Evolutionary conservation across 2,797 vertebrate genomes (phyloP).

Genomic region (Malacoraja senta): DNA sequence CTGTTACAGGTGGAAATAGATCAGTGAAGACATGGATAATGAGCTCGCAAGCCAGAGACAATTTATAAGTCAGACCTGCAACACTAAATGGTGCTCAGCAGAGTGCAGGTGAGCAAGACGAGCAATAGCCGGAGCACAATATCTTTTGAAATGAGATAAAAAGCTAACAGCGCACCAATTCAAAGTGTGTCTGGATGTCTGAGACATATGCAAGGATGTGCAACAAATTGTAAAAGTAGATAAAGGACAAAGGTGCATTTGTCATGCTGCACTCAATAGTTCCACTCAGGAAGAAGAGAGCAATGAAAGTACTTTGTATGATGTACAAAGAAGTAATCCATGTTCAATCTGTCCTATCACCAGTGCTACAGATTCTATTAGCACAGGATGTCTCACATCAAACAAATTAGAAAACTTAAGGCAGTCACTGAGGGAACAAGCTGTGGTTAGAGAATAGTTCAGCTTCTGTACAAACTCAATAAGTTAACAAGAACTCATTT

Average conservation of each 20-base stretch:
- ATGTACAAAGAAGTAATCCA: not conserved
- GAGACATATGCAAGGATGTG: not conserved
- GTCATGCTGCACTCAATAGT: not conserved
- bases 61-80: not conserved
- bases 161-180: not conserved
- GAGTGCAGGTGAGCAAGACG: not conserved
- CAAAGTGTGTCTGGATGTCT: not conserved
- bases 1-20: not conserved
- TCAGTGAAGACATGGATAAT: not conserved
- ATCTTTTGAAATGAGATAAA: constrained; percentile 3
- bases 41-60: not conserved
- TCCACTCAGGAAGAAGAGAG: constrained; percentile 6
- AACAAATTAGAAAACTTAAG: not conserved
- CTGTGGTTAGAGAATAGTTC: not conserved
- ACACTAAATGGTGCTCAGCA: not conserved
- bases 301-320: not conserved
- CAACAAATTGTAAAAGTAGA: not conserved
- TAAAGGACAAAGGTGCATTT: not conserved
- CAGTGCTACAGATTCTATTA: not conserved
- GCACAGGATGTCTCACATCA: not conserved
- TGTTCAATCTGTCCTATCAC: not conserved
- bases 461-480: not conserved
- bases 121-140: not conserved
- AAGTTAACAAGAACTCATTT: not conserved
- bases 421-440: not conserved